A percentile compares a stretch with the other conserved stretches of the same genome.
Conservation (phyloP, 2,888 invertebrate species). For the Cremastinae sp. region DNA sequence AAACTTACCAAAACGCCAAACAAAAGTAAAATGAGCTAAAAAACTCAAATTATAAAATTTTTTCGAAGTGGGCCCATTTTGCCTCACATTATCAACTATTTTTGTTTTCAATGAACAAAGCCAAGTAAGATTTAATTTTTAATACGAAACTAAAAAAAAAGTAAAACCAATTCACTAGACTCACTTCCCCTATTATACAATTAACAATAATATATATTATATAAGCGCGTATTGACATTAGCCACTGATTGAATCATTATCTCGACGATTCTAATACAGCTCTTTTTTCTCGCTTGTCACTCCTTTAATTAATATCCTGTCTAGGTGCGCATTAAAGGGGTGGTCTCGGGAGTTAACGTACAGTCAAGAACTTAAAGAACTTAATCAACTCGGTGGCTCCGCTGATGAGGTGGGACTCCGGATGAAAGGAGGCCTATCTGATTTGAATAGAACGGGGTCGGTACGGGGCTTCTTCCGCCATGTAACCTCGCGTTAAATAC, state of each 20-base stretch:
- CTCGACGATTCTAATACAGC: neutral
- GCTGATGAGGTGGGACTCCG: conserved; percentile 62
- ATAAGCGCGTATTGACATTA: too few relatives aligned
- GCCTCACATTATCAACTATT: too few relatives aligned
- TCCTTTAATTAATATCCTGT: conserved; percentile 23
- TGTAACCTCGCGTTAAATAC: conserved; percentile 41
- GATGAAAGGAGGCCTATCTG: conserved; percentile 71
- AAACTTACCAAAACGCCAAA: too few relatives aligned
- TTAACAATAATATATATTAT: too few relatives aligned
- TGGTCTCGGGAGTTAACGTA: neutral
- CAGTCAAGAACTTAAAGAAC: conserved; percentile 46
- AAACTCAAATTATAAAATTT: too few relatives aligned
- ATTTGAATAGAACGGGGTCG: conserved; percentile 72
- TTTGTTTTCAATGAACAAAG: too few relatives aligned
- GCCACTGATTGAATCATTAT: conserved; percentile 24
- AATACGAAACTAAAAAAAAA: too few relatives aligned
- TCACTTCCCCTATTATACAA: too few relatives aligned
- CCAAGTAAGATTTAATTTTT: too few relatives aligned
- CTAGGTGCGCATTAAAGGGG: conserved; percentile 4
- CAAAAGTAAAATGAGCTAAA: too few relatives aligned
- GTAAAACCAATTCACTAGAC: too few relatives aligned
- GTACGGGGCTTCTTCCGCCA: conserved; percentile 68
- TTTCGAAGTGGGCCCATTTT: too few relatives aligned
- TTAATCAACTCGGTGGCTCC: conserved; percentile 64
- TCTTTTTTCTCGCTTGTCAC: neutral